A percentile compares a stretch with the other conserved stretches of the same genome.
Conservation (phyloP, 2,797 vertebrate species). For the Parauchenoglanis punctatus region DNA sequence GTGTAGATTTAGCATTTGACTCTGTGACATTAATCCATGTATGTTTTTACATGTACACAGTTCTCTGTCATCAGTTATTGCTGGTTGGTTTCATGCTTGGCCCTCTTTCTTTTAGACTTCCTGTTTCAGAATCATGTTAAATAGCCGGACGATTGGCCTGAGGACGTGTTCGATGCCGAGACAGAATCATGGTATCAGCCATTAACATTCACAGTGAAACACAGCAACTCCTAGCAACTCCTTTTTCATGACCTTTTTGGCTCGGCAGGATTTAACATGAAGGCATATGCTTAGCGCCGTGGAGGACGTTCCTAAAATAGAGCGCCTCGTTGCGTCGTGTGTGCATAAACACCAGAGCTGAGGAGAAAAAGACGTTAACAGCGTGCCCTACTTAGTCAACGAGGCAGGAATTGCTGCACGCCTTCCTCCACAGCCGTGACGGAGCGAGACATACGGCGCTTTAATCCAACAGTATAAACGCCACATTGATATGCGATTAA, state of each 20-base stretch:
- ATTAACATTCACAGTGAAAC: slow-evolving; percentile 9
- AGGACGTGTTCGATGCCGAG: neutral
- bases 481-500: slow-evolving; percentile 55
- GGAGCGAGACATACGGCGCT: slow-evolving; percentile 39
- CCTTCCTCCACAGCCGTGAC: slow-evolving; percentile 60
- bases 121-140: neutral
- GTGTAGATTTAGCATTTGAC: neutral
- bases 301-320: slow-evolving; percentile 55
- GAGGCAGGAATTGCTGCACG: slow-evolving; percentile 71
- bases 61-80: neutral
- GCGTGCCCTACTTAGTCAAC: slow-evolving; percentile 74
- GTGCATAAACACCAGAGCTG: slow-evolving; percentile 58
- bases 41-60: neutral
- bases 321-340: slow-evolving; percentile 47
- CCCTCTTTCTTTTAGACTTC: neutral
- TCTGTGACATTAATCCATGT: neutral
- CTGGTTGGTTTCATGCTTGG: neutral
- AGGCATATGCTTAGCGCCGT: slow-evolving; percentile 38
- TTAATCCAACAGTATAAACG: slow-evolving; percentile 36
- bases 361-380: slow-evolving; percentile 66
- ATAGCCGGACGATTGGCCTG: neutral
- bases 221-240: neutral
- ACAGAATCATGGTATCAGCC: neutral
- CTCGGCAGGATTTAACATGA: slow-evolving; percentile 32
- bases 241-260: slow-evolving; percentile 29